Conservation (phyloP, 2,888 invertebrate species). For the Ophonus ardosiacus region DNA sequence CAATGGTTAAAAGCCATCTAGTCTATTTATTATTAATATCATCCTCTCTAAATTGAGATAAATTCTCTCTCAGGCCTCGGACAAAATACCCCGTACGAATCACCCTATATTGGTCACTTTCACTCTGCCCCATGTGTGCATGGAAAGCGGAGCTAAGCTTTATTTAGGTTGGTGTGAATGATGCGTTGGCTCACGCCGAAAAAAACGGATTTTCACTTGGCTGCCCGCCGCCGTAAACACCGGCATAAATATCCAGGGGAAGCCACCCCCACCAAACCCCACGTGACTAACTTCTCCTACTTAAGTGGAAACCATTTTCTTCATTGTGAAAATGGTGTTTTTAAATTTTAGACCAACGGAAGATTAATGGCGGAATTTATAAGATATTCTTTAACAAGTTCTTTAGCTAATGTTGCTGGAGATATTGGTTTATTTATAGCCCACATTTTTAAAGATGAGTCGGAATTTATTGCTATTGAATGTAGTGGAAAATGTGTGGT, state of each 20-base stretch:
- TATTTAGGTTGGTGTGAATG: constrained; percentile 55
- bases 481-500: neutral
- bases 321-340: constrained; percentile 34
- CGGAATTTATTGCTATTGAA: neutral
- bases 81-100: neutral
- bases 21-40: too few relatives aligned
- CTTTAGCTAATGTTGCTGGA: constrained; percentile 11
- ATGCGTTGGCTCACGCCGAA: constrained; percentile 42
- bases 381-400: constrained; percentile 30
- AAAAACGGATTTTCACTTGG: constrained; percentile 58
- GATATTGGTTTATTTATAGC: constrained; percentile 17
- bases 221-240: constrained; percentile 35
- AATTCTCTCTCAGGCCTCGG: neutral
- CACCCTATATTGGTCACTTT: neutral
- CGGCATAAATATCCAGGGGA: constrained; percentile 32
- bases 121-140: constrained; percentile 25
- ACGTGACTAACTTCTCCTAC: constrained; percentile 33
- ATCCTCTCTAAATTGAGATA: neutral
- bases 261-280: constrained; percentile 8
- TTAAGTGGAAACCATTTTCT: constrained; percentile 36
- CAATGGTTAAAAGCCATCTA: too few relatives aligned
- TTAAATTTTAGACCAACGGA: constrained; percentile 22
- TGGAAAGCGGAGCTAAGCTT: constrained; percentile 27
- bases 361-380: constrained; percentile 37
- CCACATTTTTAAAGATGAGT: neutral